Evolutionary conservation across 1,140 invertebrate species (phyloP), one percentile per base, ranked within the genome.

Genomic region (Thaumetopoea pityocampa): DNA sequence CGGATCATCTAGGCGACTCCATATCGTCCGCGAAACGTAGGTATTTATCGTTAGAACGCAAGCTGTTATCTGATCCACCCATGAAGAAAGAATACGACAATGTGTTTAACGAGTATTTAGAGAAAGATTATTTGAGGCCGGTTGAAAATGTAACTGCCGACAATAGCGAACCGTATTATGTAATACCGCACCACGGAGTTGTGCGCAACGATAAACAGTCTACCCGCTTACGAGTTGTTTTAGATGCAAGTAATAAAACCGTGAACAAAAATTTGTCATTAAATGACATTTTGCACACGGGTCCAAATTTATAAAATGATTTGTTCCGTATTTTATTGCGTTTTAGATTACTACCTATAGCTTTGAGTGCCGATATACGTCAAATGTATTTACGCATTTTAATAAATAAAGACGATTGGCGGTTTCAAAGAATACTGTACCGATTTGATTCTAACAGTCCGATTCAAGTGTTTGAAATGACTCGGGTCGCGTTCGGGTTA

Each of bases 341-440:
- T 17, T 43, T 43, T 18, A 24, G 20, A 43, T 12, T 43, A 8
- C 19, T 33, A 9, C 20, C 20, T 14, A 9, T 43, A 7, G 41
- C 32, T 3, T 18, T 43, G 11, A 34, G 29, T 9, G 41, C 41
- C 6, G 41, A 43, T 9, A 34, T 43, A 11, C 33, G 24, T 12
- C 41, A 43, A 27, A 43, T 43, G 32, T 34, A 34, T 28, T 27
- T 43, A 19, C 18, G 19, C 2, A 34, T 43, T 34, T 28, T 43
- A 43, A 23, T 43, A 10, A 26, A 17, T 4, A 19, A 19, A 2
- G 9, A 43, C 10, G 20, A 43, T 34, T 16, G 20, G 14, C 22
- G 24, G 10, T 43, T 27, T 26, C 40, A 34, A 16, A 33, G 29
- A 23, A n/a, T 43, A 23, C 12, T 33, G 6, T 43, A 43, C 17